phyloP scores from a whole-genome alignment of 1,140 invertebrate genomes.

The Euwallacea similis region DNA sequence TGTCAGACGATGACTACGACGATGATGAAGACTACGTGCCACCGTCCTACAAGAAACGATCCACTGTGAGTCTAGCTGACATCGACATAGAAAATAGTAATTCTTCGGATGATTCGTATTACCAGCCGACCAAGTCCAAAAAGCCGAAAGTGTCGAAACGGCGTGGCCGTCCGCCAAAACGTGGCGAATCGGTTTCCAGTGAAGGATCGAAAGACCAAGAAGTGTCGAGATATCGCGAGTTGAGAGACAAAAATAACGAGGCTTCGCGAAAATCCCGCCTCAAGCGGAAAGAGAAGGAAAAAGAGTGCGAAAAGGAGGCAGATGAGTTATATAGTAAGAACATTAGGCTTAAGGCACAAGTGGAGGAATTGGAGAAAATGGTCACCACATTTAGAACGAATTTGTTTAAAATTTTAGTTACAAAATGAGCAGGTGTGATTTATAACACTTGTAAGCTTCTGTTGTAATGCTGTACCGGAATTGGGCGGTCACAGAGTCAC shows the following conservation, averaged over 20 bases:
- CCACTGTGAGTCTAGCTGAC: conserved; percentile 6
- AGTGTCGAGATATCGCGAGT: conserved; percentile 61
- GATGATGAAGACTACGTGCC: conserved; percentile 50
- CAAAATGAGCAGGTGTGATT: conserved; percentile 41
- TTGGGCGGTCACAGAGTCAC: too few relatives aligned
- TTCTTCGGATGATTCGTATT: conserved; percentile 25
- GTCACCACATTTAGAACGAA: conserved; percentile 49
- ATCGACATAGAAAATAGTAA: conserved; percentile 12
- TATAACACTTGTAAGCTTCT: neutral
- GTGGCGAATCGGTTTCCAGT: conserved; percentile 44
- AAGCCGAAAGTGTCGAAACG: conserved; percentile 20
- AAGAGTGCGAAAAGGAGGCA: conserved; percentile 46
- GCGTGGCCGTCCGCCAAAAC: conserved; percentile 48
- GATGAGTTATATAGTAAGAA: conserved; percentile 46
- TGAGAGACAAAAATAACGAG: conserved; percentile 75
- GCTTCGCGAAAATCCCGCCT: conserved; percentile 71
- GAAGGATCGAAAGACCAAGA: conserved; percentile 49
- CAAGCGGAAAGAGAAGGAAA: conserved; percentile 70
- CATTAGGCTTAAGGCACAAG: conserved; percentile 49
- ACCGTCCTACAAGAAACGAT: conserved; percentile 29
- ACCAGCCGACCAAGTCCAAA: conserved; percentile 27
- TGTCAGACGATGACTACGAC: conserved; percentile 27
- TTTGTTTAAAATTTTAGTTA: conserved; percentile 50
- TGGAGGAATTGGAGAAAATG: conserved; percentile 50
- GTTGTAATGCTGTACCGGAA: neutral